phyloP scores from a whole-genome alignment of 2,113 vertebrate species.

The Mormyrus lacerda region DNA sequence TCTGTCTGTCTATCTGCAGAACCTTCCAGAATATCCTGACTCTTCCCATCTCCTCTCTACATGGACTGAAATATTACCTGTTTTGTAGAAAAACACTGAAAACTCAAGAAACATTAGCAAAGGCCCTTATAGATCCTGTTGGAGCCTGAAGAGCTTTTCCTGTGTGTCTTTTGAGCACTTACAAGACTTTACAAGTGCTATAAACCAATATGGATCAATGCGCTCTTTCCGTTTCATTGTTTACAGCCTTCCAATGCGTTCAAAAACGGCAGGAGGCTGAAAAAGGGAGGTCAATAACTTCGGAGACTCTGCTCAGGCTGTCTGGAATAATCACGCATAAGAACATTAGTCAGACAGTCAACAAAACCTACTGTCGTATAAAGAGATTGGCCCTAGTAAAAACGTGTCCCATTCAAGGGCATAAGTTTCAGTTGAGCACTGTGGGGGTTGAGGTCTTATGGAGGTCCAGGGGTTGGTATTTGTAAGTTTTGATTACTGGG shows the following conservation, averaged over 20 bases:
- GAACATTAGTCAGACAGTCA: not conserved
- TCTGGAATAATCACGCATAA: not conserved
- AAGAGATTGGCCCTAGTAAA: not conserved
- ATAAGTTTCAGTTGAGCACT: not conserved
- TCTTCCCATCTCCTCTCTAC: not conserved
- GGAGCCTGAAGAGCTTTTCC: not conserved
- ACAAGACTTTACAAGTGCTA: not conserved
- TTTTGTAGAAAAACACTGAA: not conserved
- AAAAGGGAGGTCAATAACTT: not conserved
- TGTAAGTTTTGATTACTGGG: too few relatives aligned
- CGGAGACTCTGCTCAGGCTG: not conserved
- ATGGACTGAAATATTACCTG: not conserved
- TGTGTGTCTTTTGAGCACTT: not conserved
- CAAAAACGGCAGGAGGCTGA: not conserved
- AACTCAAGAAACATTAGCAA: not conserved
- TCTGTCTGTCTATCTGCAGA: not conserved
- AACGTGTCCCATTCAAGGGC: not conserved
- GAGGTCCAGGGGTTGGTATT: too few relatives aligned
- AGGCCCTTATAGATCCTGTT: not conserved
- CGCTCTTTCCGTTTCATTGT: not conserved
- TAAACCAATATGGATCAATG: slow-evolving; percentile 12
- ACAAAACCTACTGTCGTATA: not conserved
- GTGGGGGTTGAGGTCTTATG: not conserved
- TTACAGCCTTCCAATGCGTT: not conserved
- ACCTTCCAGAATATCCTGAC: not conserved